Evolutionary conservation across 2,888 invertebrate genomes (phyloP), one percentile per base, ranked within the genome.

Genomic region (Lasioglossum oenotherae): DNA sequence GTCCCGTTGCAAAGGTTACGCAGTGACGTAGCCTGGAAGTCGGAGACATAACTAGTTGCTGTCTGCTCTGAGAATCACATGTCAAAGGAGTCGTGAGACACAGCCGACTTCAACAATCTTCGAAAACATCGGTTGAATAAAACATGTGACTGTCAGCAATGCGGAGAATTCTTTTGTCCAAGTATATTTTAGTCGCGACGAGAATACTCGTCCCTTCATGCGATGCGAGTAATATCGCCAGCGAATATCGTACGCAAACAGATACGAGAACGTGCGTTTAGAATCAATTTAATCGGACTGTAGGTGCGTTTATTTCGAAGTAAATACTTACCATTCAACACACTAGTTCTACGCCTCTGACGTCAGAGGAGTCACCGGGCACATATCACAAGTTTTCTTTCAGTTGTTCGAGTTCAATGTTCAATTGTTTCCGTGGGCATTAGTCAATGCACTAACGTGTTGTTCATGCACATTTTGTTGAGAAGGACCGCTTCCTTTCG

Each of bases 301-400:
- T 64, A 23, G 38, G 27, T 16, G 69, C 19, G 4, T 19, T 16
- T 23, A 41, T 73, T 73, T 12, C 35, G 41, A 44, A 74, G 23
- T 86, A 78, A 73, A 82, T 89, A 90, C 91, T 91, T 91, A 90
- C 90, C 90, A 90, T 90, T 89, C 88, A 86, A 91, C 82, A 86
- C 85, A 78, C 83, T 90, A 23, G 49, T 83, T 78, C 74, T 85
- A 44, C 67, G 71, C 80, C 86, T 86, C 81, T 85, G 86, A 81
- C 86, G 86, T 86, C 86, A 86, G 81, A 86, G 86, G 75, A 44
- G 75, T 41, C 67, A 86, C 86, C 86, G 81, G 72, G 86, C 75
- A 81, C 86, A 86, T 86, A 81, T 86, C 86, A 81, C 73, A 69
- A 78, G 64, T 57, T 60, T n/a, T 60, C 46, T 67, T 69, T 19